Evolutionary conservation across 2,797 vertebrate genomes (phyloP), one percentile per base, ranked within the genome.

Genomic region (Peromyscus eremicus): DNA sequence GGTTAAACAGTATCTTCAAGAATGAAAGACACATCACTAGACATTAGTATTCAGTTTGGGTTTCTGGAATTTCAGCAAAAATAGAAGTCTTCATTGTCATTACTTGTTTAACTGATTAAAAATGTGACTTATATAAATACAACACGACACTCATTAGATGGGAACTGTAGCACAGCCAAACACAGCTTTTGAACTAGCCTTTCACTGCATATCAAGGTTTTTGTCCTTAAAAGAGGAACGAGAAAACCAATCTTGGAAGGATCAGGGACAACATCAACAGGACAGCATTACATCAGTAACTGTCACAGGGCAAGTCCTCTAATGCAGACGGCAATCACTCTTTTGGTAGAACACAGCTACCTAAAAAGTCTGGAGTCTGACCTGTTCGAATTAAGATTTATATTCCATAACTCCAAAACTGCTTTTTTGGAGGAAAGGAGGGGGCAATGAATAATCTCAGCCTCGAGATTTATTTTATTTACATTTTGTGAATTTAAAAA

Each of bases 361-460:
- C 49, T 91, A 70, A 92, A 57, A 93, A 68, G 14, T 81, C 40
- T 76, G 52, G 68, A 94, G 29, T 17, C 84, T 95, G 37, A 97
- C 27, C 27, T 90, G 32, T 84, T 90, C 32, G 92, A 96, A 97
- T 85, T 97, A 92, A 92, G 95, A 86, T 97, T 96, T 89, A 94
- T 77, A 93, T 93, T 73, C 34, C 14, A 0, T 64, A 89, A 94
- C 57, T 94, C 90, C 29, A 60, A 92, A 94, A 89, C 64, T 75
- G 23, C 7, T 79, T 93, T 94, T 94, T 92, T 85, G 25, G 85
- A 68, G 55, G 52, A 3, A 43, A 21, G 19, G 57, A 60, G 57
- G 57, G 57, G 57, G 57, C 68, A 96, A 87, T 90, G 57, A 92
- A 95, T n/a, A 90, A 1, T n/a, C 27, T 17, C 70, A 93, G 87